Conservation (phyloP, 2,888 invertebrate genomes). For the Blastobasis lacticolella region DNA sequence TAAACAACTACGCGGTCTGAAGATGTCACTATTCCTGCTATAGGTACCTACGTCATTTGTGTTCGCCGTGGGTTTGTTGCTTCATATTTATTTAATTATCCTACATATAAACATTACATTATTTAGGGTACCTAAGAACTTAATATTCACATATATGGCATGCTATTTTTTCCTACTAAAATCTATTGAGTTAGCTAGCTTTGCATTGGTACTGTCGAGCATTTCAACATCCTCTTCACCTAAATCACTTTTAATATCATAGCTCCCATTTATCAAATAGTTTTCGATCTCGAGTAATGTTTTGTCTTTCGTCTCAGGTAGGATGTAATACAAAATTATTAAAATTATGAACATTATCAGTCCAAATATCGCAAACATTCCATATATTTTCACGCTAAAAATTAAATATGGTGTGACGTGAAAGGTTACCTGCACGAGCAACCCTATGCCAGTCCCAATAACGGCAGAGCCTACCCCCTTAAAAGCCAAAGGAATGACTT, state of each 20-base stretch:
- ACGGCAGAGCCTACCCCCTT: slow-evolving; percentile 20
- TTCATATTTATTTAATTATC: no score
- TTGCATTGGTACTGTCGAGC: no score
- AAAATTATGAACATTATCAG: slow-evolving; percentile 18
- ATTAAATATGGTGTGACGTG: slow-evolving; percentile 22
- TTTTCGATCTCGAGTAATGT: slow-evolving; percentile 55
- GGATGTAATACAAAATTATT: slow-evolving; percentile 23
- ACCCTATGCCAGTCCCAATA: slow-evolving; percentile 18
- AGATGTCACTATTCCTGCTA: no score
- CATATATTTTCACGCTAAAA: slow-evolving; percentile 22
- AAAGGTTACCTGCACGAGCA: slow-evolving; percentile 13
- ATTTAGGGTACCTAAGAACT: no score
- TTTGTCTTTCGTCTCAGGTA: slow-evolving; percentile 55
- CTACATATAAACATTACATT: no score
- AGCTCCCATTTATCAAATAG: slow-evolving; percentile 37
- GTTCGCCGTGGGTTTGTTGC: no score
- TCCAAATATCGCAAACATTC: slow-evolving; percentile 28
- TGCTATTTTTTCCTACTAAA: no score
- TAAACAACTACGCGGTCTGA: no score
- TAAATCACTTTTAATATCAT: not conserved
- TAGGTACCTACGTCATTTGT: no score
- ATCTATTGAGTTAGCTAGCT: no score
- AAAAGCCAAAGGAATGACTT: slow-evolving; percentile 28
- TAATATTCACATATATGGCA: no score
- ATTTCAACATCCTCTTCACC: not conserved